These are phyloP conservation scores for Pseudolaguvia tuberculata DNA, from an alignment of 2,113 vertebrate species.

Conservation along the genomic window DNA sequence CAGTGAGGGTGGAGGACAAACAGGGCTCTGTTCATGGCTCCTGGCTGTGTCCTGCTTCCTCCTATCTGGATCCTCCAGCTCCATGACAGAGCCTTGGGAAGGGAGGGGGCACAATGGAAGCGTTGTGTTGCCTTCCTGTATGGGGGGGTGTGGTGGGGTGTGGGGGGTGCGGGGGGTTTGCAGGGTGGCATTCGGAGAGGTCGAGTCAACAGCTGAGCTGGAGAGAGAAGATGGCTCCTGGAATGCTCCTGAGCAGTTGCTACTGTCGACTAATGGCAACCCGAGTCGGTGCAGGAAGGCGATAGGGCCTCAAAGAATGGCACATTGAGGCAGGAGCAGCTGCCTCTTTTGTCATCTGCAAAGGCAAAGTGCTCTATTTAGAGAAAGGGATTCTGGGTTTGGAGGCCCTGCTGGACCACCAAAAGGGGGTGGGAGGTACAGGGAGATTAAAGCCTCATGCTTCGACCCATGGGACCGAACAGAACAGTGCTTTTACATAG, in stretches of 20 bases:
- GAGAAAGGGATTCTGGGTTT: constrained; percentile 33
- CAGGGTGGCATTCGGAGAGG: constrained; percentile 44
- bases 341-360: constrained; percentile 86
- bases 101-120: constrained; percentile 78
- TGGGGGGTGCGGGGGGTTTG: too few species aligned
- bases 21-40: constrained; percentile 59
- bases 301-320: constrained; percentile 95
- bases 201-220: constrained; percentile 90
- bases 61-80: constrained; percentile 74
- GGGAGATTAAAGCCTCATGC: constrained; percentile 15
- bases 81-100: constrained; percentile 41
- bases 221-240: constrained; percentile 85
- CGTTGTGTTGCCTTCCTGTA: constrained; percentile 88
- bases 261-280: constrained; percentile 99
- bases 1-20: constrained; percentile 56
- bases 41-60: constrained; percentile 68
- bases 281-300: constrained; percentile 94
- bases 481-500: background rate
- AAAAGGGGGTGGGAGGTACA: constrained; percentile 4
- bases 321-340: constrained; percentile 90
- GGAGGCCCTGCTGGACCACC: constrained; percentile 36
- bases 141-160: too few species aligned
- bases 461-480: background rate
- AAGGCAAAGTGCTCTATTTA: constrained; percentile 61
- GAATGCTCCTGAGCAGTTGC: constrained; percentile 93